Percentiles rank a stretch among this genome's conserved stretches.
Evolutionary conservation across 2,113 vertebrate species (phyloP).

Genomic region (Sylvilagus bachmani): DNA sequence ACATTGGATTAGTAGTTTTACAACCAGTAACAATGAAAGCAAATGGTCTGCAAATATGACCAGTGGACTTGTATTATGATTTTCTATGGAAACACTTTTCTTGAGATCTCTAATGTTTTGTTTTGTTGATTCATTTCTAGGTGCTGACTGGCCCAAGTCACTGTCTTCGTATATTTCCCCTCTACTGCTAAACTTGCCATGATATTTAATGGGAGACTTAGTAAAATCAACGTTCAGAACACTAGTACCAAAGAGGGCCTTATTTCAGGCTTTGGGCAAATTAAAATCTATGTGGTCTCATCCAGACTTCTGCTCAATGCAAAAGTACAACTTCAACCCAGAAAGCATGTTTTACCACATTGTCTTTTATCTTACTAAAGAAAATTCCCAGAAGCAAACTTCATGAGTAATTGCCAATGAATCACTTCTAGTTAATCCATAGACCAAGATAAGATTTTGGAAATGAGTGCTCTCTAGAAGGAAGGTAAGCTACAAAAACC

Average conservation of each 20-base stretch:
- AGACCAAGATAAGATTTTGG: conserved; percentile 50
- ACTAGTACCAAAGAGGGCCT: background rate
- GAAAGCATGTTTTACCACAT: background rate
- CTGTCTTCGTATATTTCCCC: background rate
- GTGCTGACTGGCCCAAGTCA: background rate
- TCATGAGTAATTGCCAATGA: conserved; percentile 40
- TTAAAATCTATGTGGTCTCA: background rate
- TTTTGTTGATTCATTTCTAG: background rate
- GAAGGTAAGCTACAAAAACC: background rate
- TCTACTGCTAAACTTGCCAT: background rate
- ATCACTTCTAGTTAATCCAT: conserved; percentile 35
- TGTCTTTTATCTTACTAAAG: conserved; percentile 50
- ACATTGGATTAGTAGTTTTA: background rate
- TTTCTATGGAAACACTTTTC: background rate
- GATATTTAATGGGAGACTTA: background rate
- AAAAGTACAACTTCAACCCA: background rate
- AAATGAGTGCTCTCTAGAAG: conserved; percentile 49
- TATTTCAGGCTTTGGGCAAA: background rate
- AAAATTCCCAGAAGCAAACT: conserved; percentile 52
- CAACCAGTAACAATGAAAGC: background rate
- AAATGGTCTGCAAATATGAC: background rate
- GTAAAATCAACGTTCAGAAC: conserved; percentile 17
- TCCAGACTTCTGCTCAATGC: background rate
- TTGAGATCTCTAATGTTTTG: conserved; percentile 9
- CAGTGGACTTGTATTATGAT: background rate